phyloP scores from a whole-genome alignment of 2,888 invertebrate genomes.

The Leucophora obtusa region DNA sequence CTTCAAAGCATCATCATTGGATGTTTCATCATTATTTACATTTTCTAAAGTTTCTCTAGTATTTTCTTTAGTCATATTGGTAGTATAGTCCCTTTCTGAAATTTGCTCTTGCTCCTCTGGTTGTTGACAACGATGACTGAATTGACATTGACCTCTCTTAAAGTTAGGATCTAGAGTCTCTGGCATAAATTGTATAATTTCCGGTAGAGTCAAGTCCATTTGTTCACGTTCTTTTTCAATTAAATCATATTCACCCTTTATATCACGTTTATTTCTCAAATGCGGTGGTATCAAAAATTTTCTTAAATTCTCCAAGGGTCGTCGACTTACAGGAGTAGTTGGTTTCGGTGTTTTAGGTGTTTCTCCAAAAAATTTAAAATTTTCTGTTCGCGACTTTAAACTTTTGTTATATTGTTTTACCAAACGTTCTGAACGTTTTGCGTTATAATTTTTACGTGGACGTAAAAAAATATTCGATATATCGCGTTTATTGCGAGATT shows the following conservation, averaged over 20 bases:
- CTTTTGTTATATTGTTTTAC: conserved; percentile 72
- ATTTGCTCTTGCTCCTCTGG: background rate
- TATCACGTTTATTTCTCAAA: conserved; percentile 70
- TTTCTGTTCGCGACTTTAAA: conserved; percentile 48
- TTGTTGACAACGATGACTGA: conserved; percentile 65
- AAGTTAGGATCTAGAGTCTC: conserved; percentile 74
- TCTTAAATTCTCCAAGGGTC: conserved; percentile 33
- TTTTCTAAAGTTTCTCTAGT: background rate
- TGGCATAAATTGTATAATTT: conserved; percentile 77
- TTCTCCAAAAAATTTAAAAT: background rate
- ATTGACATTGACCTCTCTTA: conserved; percentile 73
- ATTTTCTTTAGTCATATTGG: background rate
- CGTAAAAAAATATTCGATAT: conserved; percentile 67
- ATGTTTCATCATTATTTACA: background rate
- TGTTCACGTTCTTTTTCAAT: conserved; percentile 72
- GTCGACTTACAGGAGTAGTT: conserved; percentile 1
- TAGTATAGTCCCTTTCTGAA: background rate
- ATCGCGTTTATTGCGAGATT: conserved; percentile 70
- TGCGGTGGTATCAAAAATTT: conserved; percentile 18
- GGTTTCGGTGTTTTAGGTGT: background rate
- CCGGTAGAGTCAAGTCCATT: conserved; percentile 74
- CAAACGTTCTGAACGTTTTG: conserved; percentile 69
- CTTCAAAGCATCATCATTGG: background rate
- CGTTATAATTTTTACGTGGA: conserved; percentile 54
- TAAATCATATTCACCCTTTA: conserved; percentile 76